Base-by-base conservation (phyloP, 2,888 invertebrate species). In the Dusona sp. region DNA sequence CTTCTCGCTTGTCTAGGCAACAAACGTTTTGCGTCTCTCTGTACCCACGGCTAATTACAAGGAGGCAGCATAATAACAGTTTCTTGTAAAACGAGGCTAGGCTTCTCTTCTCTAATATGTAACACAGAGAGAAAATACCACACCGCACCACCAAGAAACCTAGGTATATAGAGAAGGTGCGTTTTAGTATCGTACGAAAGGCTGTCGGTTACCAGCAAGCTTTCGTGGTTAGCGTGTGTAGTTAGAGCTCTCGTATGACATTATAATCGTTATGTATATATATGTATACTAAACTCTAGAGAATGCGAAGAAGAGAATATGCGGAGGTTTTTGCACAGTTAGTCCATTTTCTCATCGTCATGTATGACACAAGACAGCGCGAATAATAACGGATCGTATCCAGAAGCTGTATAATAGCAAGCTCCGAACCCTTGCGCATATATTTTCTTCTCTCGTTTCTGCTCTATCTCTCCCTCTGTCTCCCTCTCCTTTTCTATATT, bases 31-130 rank as follows among this genome's bases (percentile, higher is more conserved):
- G 73, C 54, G 6, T 19, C n/a, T 48, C 85, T 80, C 87, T 85
- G 82, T 86, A 86, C 86, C 84, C 86, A 89, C 89, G 86, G 89
- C 90, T 93, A 93, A 93, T 93, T 92, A 92, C 91, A 90, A 87
- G 89, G 88, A 91, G 89, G 90, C 91, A 90, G 89, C 90, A 88
- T 84, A 86, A 86, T 86, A 83, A 84, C 79, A 88, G 89, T 89
- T 88, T 81, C 84, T 85, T 87, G 91, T 90, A 90, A 92, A 91
- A 81, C 88, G 90, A 88, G 64, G 82, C 84, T 72, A 33, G 73
- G 70, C 72, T 77, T 79, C 57, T 75, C 82, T 73, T 64, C 42
- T 42, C 74, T 82, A 72, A 79, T 65, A 29, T 83, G 80, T 74
- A 57, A 61, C 75, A 51, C 54, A 54, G 22, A 73, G 78, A 29